Evolutionary conservation across 2,888 invertebrate genomes (phyloP).

Genomic region (Aporophyla lueneburgensis): DNA sequence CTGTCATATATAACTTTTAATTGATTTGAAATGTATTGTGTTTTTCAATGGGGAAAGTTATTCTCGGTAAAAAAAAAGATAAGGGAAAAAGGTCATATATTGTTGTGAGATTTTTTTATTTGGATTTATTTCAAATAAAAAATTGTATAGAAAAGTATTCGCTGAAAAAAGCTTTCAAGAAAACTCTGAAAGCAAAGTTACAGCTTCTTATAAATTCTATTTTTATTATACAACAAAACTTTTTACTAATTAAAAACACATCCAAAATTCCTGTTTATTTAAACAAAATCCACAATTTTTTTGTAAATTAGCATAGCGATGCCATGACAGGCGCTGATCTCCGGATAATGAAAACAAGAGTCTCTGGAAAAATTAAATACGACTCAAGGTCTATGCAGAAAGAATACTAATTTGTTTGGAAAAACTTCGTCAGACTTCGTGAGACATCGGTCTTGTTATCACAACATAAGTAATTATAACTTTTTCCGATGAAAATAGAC

Average conservation of each 20-base stretch:
- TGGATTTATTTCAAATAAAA: conserved; percentile 8
- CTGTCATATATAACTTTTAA: conserved; percentile 30
- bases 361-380: conserved; percentile 41
- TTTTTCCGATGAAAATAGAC: conserved; percentile 39
- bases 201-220: neutral
- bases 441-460: conserved; percentile 31
- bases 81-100: conserved; percentile 12
- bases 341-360: conserved; percentile 40
- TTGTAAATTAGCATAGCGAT: conserved; percentile 27
- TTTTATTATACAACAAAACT: neutral
- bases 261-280: neutral
- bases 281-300: conserved; percentile 17
- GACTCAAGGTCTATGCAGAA: conserved; percentile 15
- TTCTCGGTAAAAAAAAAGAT: conserved; percentile 15
- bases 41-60: conserved; percentile 20
- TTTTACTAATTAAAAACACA: neutral
- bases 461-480: conserved; percentile 59
- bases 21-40: conserved; percentile 36
- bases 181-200: conserved; percentile 4
- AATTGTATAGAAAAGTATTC: neutral
- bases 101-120: conserved; percentile 21
- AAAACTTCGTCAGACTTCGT: conserved; percentile 36
- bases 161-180: conserved; percentile 4
- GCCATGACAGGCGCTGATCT: conserved; percentile 11
- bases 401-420: conserved; percentile 57